Conservation (phyloP, 2,888 invertebrate species). For the Lottia gigantea region DNA sequence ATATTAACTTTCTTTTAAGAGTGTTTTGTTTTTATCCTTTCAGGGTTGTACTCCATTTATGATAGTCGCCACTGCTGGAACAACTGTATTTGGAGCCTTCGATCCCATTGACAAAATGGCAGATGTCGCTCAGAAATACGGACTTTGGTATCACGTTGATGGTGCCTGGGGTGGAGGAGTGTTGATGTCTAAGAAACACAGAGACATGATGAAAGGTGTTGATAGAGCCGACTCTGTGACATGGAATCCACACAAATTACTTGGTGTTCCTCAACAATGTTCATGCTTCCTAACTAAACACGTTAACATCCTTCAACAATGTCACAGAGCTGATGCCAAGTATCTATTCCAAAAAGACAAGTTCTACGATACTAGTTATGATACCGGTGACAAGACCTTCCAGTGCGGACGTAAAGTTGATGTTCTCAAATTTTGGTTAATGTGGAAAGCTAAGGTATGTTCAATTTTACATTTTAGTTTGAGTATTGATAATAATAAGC, state of each 20-base stretch:
- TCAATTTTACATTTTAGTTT: neutral
- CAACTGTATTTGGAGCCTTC: conserved; percentile 96
- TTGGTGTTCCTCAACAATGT: conserved; percentile 96
- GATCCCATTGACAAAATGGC: conserved; percentile 93
- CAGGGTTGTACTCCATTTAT: conserved; percentile 93
- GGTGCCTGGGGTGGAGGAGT: conserved; percentile 73
- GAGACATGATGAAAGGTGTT: conserved; percentile 88
- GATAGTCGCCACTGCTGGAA: conserved; percentile 90
- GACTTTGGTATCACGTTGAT: conserved; percentile 97
- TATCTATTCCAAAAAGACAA: conserved; percentile 99
- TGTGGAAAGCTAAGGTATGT: conserved; percentile 94
- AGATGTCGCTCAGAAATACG: conserved; percentile 93
- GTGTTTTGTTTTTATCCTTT: conserved; percentile 63
- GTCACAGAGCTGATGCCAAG: conserved; percentile 96
- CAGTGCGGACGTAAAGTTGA: conserved; percentile 99
- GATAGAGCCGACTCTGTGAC: conserved; percentile 92
- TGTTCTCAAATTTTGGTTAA: conserved; percentile 98
- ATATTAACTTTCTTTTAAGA: no score
- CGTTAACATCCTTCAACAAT: conserved; percentile 91
- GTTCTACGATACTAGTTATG: conserved; percentile 93
- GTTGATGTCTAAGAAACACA: conserved; percentile 87
- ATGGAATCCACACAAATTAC: conserved; percentile 99
- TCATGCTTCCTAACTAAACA: conserved; percentile 96
- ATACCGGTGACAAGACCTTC: conserved; percentile 99
- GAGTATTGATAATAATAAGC: no score